Evolutionary conservation across 2,888 invertebrate genomes (phyloP).

Genomic region (Aphodius granarius): DNA sequence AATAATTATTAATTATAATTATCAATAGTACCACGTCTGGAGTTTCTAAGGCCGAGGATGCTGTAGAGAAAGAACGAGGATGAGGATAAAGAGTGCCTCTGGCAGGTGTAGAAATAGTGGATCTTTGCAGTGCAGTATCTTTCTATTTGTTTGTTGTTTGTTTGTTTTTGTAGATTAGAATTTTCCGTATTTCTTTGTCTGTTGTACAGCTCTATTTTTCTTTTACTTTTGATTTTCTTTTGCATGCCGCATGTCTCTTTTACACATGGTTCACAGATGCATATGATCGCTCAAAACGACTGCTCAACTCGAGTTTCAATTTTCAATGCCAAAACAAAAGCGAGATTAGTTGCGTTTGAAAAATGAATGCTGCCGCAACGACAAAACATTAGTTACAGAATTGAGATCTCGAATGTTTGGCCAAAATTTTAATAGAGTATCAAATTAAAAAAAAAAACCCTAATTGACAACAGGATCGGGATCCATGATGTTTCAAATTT

Average conservation of each 20-base stretch:
- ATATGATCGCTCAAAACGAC: conserved; percentile 55
- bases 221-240: conserved; percentile 40
- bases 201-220: conserved; percentile 37
- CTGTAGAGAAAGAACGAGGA: not conserved
- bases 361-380: not conserved
- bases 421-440: conserved; percentile 5
- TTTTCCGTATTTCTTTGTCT: conserved; percentile 37
- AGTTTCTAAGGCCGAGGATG: not conserved
- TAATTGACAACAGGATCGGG: not conserved
- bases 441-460: not conserved
- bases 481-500: not conserved
- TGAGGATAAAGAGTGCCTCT: not conserved
- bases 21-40: not conserved
- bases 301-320: conserved; percentile 29
- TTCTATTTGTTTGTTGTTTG: conserved; percentile 30
- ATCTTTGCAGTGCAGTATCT: conserved; percentile 26
- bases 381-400: not conserved
- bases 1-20: not conserved
- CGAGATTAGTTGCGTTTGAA: not conserved
- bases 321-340: conserved; percentile 29
- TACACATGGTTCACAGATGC: conserved; percentile 53
- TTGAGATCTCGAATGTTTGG: not conserved
- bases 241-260: conserved; percentile 50
- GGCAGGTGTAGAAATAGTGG: conserved; percentile 1
- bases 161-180: conserved; percentile 33